Conservation (phyloP, 2,888 invertebrate genomes). For the Coenonympha arcania region DNA sequence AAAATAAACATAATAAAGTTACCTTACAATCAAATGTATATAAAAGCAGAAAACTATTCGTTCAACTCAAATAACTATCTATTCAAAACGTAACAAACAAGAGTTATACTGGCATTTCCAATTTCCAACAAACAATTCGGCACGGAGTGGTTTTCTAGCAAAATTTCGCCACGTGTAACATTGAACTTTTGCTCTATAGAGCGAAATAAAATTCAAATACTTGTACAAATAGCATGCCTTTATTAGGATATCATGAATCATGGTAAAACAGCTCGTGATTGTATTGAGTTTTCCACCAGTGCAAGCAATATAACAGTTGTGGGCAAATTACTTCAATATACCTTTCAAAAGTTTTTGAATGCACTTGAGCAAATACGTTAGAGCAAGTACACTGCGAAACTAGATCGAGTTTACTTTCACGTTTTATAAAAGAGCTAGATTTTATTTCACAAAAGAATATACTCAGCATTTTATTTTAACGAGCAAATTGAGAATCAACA, state of each 20-base stretch:
- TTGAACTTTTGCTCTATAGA: constrained; percentile 3
- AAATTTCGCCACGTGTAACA: constrained; percentile 26
- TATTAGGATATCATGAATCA: not conserved
- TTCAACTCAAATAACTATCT: not conserved
- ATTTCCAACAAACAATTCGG: constrained; percentile 20
- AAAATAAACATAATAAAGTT: too few relatives aligned
- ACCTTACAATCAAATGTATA: too few relatives aligned
- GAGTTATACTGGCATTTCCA: too few relatives aligned
- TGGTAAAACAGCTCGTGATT: too few relatives aligned
- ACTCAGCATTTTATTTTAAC: constrained; percentile 3
- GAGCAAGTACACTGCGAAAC: not conserved
- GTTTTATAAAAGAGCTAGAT: not conserved
- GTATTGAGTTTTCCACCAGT: not conserved
- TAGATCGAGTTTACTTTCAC: not conserved
- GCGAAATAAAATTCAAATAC: too few relatives aligned
- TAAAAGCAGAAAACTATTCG: too few relatives aligned
- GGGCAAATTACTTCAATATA: not conserved
- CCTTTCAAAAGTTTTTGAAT: not conserved
- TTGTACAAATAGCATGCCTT: too few relatives aligned
- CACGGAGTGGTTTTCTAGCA: constrained; percentile 26
- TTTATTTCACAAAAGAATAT: not conserved
- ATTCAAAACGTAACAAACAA: constrained; percentile 4
- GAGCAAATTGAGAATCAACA: constrained; percentile 4
- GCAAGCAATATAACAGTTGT: too few relatives aligned
- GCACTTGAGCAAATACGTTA: too few relatives aligned